phyloP scores from a whole-genome alignment of 2,888 invertebrate species.

The Deladenus siricidicola region DNA sequence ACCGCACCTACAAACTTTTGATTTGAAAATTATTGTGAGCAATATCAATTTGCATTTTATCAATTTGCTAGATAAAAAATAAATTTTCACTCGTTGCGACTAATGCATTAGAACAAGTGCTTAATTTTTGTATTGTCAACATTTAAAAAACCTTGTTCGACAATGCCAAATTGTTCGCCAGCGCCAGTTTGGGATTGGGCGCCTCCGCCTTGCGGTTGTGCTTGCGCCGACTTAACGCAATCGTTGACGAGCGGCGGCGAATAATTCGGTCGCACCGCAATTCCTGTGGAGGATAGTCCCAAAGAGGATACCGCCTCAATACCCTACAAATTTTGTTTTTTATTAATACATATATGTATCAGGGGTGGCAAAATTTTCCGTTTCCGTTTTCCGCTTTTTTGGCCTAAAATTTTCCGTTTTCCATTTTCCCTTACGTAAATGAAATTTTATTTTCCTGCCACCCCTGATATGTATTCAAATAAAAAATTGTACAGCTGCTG shows the following conservation, averaged over 20 bases:
- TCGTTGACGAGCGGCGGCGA: conserved; percentile 10
- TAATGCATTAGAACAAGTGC: too few relatives aligned
- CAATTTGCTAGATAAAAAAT: too few relatives aligned
- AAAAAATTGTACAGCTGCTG: conserved; percentile 3
- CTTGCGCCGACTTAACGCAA: conserved; percentile 7
- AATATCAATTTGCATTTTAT: too few relatives aligned
- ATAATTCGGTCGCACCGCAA: conserved; percentile 1
- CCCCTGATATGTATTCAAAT: not conserved
- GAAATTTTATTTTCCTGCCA: too few relatives aligned
- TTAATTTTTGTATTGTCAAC: too few relatives aligned
- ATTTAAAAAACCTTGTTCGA: conserved; percentile 12
- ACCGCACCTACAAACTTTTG: too few relatives aligned
- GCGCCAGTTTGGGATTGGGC: too few relatives aligned
- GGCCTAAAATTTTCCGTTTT: not conserved
- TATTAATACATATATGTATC: too few relatives aligned
- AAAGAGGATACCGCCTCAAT: not conserved
- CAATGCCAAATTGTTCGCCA: conserved; percentile 10
- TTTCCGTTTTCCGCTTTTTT: not conserved
- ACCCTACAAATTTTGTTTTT: conserved; percentile 7
- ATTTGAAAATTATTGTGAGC: too few relatives aligned
- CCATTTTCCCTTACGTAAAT: too few relatives aligned
- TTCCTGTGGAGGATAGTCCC: conserved; percentile 3
- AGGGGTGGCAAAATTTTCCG: too few relatives aligned
- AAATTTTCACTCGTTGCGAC: too few relatives aligned
- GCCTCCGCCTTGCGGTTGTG: not conserved